Percentiles rank a stretch among this genome's conserved stretches.
These are phyloP conservation scores for Drosophila testacea DNA, from an alignment of 2,888 invertebrate species.

Conservation along the genomic window DNA sequence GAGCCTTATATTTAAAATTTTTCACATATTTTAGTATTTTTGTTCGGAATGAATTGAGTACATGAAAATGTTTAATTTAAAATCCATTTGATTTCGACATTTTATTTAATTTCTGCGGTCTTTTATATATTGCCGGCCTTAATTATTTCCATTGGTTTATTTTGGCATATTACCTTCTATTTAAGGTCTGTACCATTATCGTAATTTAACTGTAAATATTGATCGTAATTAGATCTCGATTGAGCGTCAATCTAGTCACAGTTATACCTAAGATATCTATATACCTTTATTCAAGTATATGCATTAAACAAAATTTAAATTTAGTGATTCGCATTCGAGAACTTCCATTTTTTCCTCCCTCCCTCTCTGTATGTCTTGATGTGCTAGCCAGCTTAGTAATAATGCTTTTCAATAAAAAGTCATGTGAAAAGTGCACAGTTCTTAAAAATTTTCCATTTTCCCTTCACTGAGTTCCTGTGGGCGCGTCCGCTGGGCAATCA, in stretches of 20 bases:
- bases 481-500: slow-evolving; percentile 56
- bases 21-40: neutral
- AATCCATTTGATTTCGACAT: neutral
- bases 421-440: slow-evolving; percentile 34
- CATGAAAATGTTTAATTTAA: neutral
- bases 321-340: slow-evolving; percentile 63
- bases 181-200: slow-evolving; percentile 16
- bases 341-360: slow-evolving; percentile 48
- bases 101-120: neutral
- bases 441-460: slow-evolving; percentile 18
- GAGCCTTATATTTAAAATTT: no score
- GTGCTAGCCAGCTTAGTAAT: slow-evolving; percentile 57
- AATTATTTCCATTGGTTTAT: neutral
- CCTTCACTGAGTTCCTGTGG: slow-evolving; percentile 13
- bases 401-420: slow-evolving; percentile 69
- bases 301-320: slow-evolving; percentile 23
- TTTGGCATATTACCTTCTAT: slow-evolving; percentile 4
- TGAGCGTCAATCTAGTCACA: slow-evolving; percentile 61
- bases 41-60: neutral
- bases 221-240: slow-evolving; percentile 28
- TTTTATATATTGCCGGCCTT: neutral
- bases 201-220: slow-evolving; percentile 56
- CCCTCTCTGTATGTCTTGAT: slow-evolving; percentile 26
- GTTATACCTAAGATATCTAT: slow-evolving; percentile 35
- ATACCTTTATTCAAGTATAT: slow-evolving; percentile 13